Conservation (phyloP, 2,888 invertebrate species). For the Rhorus exstirpatorius region DNA sequence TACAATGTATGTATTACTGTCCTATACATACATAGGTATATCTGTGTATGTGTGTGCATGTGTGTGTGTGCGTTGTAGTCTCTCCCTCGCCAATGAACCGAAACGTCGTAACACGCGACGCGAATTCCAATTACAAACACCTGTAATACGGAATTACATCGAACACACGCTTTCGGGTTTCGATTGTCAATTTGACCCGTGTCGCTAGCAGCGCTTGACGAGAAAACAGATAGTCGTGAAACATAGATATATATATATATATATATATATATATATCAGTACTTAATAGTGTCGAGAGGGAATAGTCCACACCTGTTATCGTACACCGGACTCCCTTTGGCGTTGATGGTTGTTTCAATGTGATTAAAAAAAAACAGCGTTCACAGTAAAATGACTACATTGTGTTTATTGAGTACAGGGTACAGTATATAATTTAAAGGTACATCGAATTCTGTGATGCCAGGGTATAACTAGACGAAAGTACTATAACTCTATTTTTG, state of each 20-base stretch:
- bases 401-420: background rate
- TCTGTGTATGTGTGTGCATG: background rate
- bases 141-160: conserved; percentile 74
- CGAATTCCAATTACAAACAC: conserved; percentile 74
- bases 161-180: conserved; percentile 63
- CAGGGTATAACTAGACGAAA: too few relatives aligned
- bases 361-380: conserved; percentile 34
- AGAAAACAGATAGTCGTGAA: conserved; percentile 50
- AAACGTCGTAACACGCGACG: conserved; percentile 70
- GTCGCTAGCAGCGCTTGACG: conserved; percentile 64
- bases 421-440: too few relatives aligned
- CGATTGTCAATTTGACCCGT: conserved; percentile 72
- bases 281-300: conserved; percentile 36
- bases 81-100: conserved; percentile 44
- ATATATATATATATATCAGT: conserved; percentile 5
- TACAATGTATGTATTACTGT: background rate
- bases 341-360: conserved; percentile 43
- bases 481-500: too few relatives aligned
- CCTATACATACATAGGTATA: background rate
- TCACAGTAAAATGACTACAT: background rate
- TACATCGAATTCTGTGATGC: too few relatives aligned
- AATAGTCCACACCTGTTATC: conserved; percentile 54
- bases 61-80: background rate
- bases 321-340: conserved; percentile 15
- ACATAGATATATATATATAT: conserved; percentile 30